These are phyloP conservation scores for Brachypalpus laphriformis DNA, from an alignment of 2,888 invertebrate species.

Conservation along the genomic window DNA sequence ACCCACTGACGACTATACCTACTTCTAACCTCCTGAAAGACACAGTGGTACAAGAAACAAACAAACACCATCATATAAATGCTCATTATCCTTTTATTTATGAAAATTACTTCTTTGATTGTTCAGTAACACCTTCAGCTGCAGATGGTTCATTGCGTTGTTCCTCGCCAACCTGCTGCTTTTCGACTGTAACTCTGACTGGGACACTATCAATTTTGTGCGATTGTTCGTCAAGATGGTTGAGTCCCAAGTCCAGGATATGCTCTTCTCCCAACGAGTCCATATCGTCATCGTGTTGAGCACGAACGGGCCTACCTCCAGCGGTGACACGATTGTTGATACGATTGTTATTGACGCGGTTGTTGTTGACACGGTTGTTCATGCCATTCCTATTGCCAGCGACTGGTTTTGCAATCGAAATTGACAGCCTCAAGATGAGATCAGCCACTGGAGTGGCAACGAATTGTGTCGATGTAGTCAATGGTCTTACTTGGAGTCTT, in stretches of 20 bases:
- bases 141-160: neutral
- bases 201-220: neutral
- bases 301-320: slow-evolving; percentile 38
- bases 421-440: slow-evolving; percentile 79
- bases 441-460: slow-evolving; percentile 80
- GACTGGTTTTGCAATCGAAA: slow-evolving; percentile 78
- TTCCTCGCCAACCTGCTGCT: too few species aligned
- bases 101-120: slow-evolving; percentile 15
- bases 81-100: neutral
- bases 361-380: too few species aligned
- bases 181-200: neutral
- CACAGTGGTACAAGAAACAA: neutral
- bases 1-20: too few species aligned
- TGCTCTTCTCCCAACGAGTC: neutral
- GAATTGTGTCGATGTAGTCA: slow-evolving; percentile 78
- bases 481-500: slow-evolving; percentile 78
- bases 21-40: too few species aligned
- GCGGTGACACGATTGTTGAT: too few species aligned
- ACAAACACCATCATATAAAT: too few species aligned
- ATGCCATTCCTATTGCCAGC: slow-evolving; percentile 5
- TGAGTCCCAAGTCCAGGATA: neutral
- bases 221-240: neutral
- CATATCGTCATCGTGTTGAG: neutral
- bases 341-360: too few species aligned
- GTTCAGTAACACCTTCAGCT: neutral